Base-by-base conservation (phyloP, 2,113 vertebrate genomes). In the Tautogolabrus adspersus region DNA sequence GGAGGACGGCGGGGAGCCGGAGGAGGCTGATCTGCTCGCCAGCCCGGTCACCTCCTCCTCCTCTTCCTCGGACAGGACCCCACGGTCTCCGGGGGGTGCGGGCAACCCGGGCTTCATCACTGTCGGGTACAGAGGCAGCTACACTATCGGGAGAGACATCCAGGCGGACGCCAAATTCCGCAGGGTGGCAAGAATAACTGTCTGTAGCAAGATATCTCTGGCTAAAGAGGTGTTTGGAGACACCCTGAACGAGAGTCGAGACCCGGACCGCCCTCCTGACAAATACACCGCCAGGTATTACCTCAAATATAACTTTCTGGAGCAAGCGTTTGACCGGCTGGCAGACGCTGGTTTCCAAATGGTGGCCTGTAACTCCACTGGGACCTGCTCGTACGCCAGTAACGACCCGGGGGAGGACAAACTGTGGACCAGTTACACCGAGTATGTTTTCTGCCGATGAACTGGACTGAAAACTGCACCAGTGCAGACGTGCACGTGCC, bases 351-450 rank as follows among this genome's bases (percentile, higher is more conserved):
- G 98, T 61, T 99, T 99, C 94, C 96, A 95, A 92, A 99, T 99
- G 97, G 97, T 97, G 82, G 98, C 97, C 52, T 99, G 97, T 90
- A 98, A 95, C 86, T 99, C 97, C 93, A 98, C 97, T 0, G 97
- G 98, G 87, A 98, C 98, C 59, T 99, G 97, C 93, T 97, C 97
- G 26, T 98, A 98, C 77, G 95, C 81, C 61, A 93, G 95, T 52
- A 96, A 81, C 26, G 97, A 99, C 64, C 97, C 96, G 15, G 96
- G 94, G 40, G 97, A 99, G 21, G 97, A 99, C 95, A 98, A 97
- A 94, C 96, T 97, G 93, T 99, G 97, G 98, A 97, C 96, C 93
- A 98, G 97, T 94, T 99, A 99, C 95, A 99, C 97, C 23, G 97
- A 99, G 91, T 99, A 99, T 12, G 96, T 98, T 49, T 99, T 99